These are phyloP conservation scores for Amazona vittata DNA, from an alignment of 2,113 vertebrate genomes.

Conservation along the genomic window DNA sequence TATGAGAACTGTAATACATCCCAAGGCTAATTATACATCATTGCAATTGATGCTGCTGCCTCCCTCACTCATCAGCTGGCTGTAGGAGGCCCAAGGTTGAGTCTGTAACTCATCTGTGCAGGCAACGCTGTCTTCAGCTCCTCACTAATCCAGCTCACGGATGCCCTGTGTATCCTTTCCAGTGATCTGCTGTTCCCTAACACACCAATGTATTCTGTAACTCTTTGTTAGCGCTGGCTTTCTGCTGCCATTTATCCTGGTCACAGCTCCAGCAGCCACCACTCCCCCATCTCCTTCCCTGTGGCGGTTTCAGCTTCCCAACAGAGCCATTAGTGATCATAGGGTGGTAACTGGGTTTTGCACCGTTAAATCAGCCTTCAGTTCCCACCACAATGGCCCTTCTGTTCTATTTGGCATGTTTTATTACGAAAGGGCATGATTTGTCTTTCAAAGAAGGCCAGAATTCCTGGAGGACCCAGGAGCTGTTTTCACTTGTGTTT, in stretches of 20 bases:
- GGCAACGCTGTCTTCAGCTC: background rate
- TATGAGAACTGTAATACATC: background rate
- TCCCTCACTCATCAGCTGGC: background rate
- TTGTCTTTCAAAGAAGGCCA: background rate
- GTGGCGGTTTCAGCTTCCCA: background rate
- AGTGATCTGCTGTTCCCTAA: background rate
- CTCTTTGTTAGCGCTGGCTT: background rate
- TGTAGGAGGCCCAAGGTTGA: background rate
- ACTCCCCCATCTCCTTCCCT: background rate
- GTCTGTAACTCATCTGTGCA: background rate
- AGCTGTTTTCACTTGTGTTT: background rate
- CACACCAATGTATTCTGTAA: background rate
- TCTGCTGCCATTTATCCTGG: background rate
- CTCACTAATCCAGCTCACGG: background rate
- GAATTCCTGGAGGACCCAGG: background rate
- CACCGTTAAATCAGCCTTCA: background rate
- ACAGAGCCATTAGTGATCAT: background rate
- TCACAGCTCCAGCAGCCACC: background rate
- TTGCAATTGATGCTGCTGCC: background rate
- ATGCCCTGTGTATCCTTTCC: background rate
- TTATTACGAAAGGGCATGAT: background rate
- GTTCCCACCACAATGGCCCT: rapidly evolving
- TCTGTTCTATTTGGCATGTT: background rate
- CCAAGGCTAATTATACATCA: background rate
- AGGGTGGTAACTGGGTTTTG: background rate